phyloP scores from a whole-genome alignment of 2,888 invertebrate species.

The Eurytoma californica region DNA sequence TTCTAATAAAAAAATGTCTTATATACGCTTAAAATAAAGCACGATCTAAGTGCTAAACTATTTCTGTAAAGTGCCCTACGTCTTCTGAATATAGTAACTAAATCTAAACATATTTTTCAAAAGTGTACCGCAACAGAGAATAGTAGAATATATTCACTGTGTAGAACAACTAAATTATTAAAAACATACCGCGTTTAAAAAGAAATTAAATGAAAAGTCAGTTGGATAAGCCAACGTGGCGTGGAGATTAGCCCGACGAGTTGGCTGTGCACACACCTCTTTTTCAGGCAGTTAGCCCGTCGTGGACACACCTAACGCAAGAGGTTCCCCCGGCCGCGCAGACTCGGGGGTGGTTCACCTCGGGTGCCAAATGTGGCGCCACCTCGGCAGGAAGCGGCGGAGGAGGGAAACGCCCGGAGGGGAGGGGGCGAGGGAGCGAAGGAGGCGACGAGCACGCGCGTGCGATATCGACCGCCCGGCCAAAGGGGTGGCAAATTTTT shows the following conservation, averaged over 20 bases:
- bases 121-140: too few species aligned
- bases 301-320: constrained; percentile 25
- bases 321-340: neutral
- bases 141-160: too few species aligned
- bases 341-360: constrained; percentile 38
- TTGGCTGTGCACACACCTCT: constrained; percentile 7
- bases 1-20: too few species aligned
- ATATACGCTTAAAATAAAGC: too few species aligned
- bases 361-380: constrained; percentile 68
- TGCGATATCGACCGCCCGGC: constrained; percentile 71
- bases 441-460: constrained; percentile 60
- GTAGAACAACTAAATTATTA: too few species aligned
- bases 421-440: neutral
- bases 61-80: too few species aligned
- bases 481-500: constrained; percentile 73
- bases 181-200: too few species aligned
- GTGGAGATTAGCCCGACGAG: constrained; percentile 6
- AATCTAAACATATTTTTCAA: too few species aligned
- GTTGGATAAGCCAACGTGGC: neutral
- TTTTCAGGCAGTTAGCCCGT: neutral
- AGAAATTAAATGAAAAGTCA: neutral
- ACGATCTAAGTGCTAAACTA: too few species aligned
- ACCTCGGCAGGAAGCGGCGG: constrained; percentile 67
- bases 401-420: constrained; percentile 34
- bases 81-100: too few species aligned